phyloP scores from a whole-genome alignment of 2,113 vertebrate species.

The Amblyornis subalaris region DNA sequence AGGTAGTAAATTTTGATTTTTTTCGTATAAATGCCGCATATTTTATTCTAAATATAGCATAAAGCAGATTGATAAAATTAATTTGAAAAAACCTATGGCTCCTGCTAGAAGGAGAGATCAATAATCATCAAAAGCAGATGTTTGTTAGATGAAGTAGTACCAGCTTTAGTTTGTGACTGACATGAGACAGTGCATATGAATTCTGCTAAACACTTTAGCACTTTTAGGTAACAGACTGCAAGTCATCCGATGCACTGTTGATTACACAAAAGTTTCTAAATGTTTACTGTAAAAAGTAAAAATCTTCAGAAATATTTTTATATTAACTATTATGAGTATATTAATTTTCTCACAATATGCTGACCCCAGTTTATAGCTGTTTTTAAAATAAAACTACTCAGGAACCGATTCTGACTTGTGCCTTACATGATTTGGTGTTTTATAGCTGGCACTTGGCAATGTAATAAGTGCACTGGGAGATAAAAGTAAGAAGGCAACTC shows the following conservation, averaged over 20 bases:
- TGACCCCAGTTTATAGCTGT: neutral
- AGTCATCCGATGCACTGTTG: neutral
- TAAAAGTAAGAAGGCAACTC: slow-evolving; percentile 90
- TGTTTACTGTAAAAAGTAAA: neutral
- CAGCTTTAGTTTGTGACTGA: neutral
- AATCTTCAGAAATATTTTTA: neutral
- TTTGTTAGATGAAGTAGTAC: neutral
- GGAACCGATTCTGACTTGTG: neutral
- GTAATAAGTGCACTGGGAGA: slow-evolving; percentile 97
- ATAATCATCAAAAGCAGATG: neutral
- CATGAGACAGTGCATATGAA: neutral
- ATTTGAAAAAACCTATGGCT: neutral
- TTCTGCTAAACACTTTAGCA: neutral
- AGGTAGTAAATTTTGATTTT: neutral
- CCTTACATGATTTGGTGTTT: neutral
- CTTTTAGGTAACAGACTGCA: neutral
- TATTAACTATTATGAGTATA: neutral
- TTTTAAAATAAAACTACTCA: neutral
- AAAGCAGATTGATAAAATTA: neutral
- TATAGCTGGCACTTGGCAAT: slow-evolving; percentile 92
- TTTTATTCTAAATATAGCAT: neutral
- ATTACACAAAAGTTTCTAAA: neutral
- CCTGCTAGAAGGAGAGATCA: neutral
- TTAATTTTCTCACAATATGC: neutral
- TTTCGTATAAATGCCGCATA: neutral